Percentiles rank a stretch among this genome's conserved stretches.
Conservation (phyloP, 1,140 invertebrate species). For the Calliphora vicina region DNA sequence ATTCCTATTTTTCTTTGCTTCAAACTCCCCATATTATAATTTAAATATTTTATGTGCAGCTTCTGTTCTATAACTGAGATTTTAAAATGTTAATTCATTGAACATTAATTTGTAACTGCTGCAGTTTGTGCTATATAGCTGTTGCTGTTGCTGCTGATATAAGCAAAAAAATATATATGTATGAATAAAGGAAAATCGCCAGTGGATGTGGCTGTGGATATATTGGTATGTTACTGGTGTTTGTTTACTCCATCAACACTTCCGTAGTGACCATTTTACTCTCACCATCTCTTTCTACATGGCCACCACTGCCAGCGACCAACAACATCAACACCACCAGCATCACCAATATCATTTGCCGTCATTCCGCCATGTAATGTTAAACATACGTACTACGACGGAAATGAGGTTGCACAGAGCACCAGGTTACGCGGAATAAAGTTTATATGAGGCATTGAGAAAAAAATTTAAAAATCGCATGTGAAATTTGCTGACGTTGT, state of each 20-base stretch:
- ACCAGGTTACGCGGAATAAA: constrained; percentile 25
- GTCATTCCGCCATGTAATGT: background rate
- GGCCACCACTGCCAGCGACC: background rate
- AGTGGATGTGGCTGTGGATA: constrained; percentile 31
- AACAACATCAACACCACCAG: background rate
- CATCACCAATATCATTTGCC: background rate
- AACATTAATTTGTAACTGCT: background rate
- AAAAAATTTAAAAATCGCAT: background rate
- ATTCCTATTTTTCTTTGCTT: too few species aligned
- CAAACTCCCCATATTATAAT: background rate
- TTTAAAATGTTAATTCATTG: background rate
- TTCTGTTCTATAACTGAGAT: background rate
- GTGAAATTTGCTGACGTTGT: background rate
- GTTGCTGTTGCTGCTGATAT: constrained; percentile 36
- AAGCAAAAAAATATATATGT: background rate
- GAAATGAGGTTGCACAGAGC: constrained; percentile 31
- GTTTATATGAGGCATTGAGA: background rate
- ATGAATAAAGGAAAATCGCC: background rate
- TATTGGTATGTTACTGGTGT: constrained; percentile 32
- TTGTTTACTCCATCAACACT: constrained; percentile 34
- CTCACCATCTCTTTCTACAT: background rate
- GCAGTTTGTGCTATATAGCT: background rate
- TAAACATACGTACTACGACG: constrained; percentile 21
- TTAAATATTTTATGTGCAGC: background rate
- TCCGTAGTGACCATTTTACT: constrained; percentile 28